phyloP scores from a whole-genome alignment of 1,140 invertebrate genomes.

The Leptinotarsa texana region DNA sequence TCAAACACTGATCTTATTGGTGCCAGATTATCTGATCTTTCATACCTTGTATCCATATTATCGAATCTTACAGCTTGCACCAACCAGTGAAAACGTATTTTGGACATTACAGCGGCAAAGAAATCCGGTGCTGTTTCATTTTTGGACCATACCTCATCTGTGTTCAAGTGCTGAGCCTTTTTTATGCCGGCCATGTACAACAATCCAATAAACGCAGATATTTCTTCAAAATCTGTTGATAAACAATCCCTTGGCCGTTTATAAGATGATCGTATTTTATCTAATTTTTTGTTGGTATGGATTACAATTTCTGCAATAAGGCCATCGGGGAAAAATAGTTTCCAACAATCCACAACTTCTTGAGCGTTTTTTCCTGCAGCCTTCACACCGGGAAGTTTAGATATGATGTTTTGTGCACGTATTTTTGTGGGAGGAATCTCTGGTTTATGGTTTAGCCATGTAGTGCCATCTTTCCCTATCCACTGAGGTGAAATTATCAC shows the following conservation, averaged over 20 bases:
- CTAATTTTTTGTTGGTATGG: conserved; percentile 17
- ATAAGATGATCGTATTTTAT: conserved; percentile 10
- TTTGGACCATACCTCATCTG: conserved; percentile 52
- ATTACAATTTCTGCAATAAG: conserved; percentile 10
- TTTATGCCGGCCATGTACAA: conserved; percentile 58
- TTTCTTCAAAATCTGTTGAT: conserved; percentile 18
- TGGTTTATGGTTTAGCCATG: background rate
- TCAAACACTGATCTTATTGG: conserved; percentile 20
- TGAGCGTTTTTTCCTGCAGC: no score
- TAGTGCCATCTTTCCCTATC: conserved; percentile 2
- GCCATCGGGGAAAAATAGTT: conserved; percentile 4
- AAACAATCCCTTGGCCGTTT: background rate
- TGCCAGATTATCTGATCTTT: conserved; percentile 47
- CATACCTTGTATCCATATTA: conserved; percentile 36
- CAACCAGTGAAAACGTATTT: conserved; percentile 27
- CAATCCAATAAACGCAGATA: conserved; percentile 52
- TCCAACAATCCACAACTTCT: no score
- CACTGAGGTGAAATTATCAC: background rate
- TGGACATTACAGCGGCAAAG: conserved; percentile 25
- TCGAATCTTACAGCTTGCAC: conserved; percentile 42
- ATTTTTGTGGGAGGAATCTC: conserved; percentile 1
- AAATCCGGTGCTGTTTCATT: conserved; percentile 56
- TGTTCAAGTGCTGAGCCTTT: conserved; percentile 53
- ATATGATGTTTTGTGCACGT: conserved; percentile 3
- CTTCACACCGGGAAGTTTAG: background rate